Evolutionary conservation across 2,113 vertebrate genomes (phyloP).

Genomic region (Lepisosteus oculatus): DNA sequence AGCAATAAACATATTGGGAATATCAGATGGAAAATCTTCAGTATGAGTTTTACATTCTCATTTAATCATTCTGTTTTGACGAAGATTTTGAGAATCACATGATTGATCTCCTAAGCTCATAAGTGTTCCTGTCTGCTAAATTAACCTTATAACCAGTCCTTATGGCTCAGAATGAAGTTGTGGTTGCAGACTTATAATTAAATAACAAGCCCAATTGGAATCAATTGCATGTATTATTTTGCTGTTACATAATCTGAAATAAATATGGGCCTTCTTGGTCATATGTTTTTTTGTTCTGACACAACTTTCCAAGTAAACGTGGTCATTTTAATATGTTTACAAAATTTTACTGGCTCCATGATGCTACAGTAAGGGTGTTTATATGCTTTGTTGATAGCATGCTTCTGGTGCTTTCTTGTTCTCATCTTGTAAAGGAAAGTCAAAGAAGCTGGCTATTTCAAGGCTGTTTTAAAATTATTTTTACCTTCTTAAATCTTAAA

Average conservation of each 20-base stretch:
- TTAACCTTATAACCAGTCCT: constrained; percentile 45
- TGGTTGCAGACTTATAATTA: constrained; percentile 42
- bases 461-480: too few species aligned
- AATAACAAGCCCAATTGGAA: constrained; percentile 39
- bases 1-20: constrained; percentile 6
- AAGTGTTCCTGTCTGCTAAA: constrained; percentile 29
- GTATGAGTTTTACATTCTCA: constrained; percentile 30
- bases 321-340: constrained; percentile 17
- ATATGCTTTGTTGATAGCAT: too few species aligned
- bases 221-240: constrained; percentile 34
- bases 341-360: constrained; percentile 45
- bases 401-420: too few species aligned
- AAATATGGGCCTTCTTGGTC: constrained; percentile 25
- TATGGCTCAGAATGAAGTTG: constrained; percentile 39
- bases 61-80: constrained; percentile 35
- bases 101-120: constrained; percentile 23
- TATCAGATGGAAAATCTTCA: constrained; percentile 13
- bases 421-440: too few species aligned
- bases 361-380: too few species aligned
- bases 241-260: constrained; percentile 25
- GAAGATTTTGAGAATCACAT: constrained; percentile 25
- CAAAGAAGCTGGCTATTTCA: too few species aligned
- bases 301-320: constrained; percentile 28
- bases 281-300: constrained; percentile 36
- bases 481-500: too few species aligned